phyloP scores from a whole-genome alignment of 2,113 vertebrate genomes.

The Nymphicus hollandicus region DNA sequence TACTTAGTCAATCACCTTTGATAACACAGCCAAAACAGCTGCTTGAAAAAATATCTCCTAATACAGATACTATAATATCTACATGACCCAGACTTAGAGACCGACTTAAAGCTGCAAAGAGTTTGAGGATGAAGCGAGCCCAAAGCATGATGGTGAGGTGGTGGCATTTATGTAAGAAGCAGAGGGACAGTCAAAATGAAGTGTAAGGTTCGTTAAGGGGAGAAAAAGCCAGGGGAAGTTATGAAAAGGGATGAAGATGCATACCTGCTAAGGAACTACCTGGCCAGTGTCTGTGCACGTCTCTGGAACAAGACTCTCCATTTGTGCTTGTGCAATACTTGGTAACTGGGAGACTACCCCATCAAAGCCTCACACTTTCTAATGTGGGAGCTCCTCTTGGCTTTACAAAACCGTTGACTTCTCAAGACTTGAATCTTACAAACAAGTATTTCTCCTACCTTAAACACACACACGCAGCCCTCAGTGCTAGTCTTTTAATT shows the following conservation, averaged over 20 bases:
- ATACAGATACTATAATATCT: not conserved
- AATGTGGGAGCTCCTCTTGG: not conserved
- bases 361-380: not conserved
- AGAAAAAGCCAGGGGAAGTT: not conserved
- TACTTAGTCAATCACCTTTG: not conserved
- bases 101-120: not conserved
- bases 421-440: not conserved
- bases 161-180: not conserved
- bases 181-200: not conserved
- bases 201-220: not conserved
- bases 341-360: not conserved
- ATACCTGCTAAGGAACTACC: not conserved
- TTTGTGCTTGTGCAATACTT: not conserved
- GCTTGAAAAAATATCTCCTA: not conserved
- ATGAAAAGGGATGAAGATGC: not conserved
- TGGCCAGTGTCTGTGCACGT: not conserved
- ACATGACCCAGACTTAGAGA: not conserved
- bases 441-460: not conserved
- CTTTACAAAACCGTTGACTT: not conserved
- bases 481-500: not conserved
- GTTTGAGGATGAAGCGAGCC: accelerated
- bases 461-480: not conserved
- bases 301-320: not conserved
- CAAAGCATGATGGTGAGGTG: not conserved
- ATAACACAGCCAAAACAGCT: not conserved